These are phyloP conservation scores for Pterocles orientalis DNA, from an alignment of 2,113 vertebrate species.

Conservation along the genomic window DNA sequence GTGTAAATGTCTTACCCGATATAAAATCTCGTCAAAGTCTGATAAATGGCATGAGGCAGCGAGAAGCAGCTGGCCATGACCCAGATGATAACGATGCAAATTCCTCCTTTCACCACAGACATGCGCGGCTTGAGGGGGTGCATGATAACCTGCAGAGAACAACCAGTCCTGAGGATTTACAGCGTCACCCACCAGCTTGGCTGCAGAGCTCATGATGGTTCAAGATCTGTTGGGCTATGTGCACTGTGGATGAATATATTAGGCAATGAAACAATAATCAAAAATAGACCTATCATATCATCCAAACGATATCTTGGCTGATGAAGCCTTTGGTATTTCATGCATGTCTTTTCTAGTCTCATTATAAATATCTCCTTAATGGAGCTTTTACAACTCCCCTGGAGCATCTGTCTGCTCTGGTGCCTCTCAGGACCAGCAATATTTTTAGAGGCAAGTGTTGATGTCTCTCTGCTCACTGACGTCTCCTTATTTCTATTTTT, in stretches of 20 bases:
- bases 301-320: background rate
- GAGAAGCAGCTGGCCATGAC: slow-evolving; percentile 83
- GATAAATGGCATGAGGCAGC: slow-evolving; percentile 81
- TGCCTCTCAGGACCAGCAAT: background rate
- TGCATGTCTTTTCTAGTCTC: background rate
- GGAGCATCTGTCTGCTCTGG: background rate
- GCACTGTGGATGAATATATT: background rate
- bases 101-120: slow-evolving; percentile 75
- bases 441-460: background rate
- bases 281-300: background rate
- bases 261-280: background rate
- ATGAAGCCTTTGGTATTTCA: background rate
- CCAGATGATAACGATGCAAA: slow-evolving; percentile 81
- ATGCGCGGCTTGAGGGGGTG: slow-evolving; percentile 79
- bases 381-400: background rate
- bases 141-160: slow-evolving; percentile 76
- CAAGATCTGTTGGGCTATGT: background rate
- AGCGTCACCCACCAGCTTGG: background rate
- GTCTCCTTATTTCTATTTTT: background rate
- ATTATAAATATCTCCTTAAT: background rate
- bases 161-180: background rate
- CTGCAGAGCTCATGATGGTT: background rate
- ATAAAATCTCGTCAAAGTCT: slow-evolving; percentile 77
- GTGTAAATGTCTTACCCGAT: slow-evolving; percentile 70
- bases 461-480: background rate